Evolutionary conservation across 2,888 invertebrate genomes (phyloP).

Genomic region (Acrobeloides nanus): DNA sequence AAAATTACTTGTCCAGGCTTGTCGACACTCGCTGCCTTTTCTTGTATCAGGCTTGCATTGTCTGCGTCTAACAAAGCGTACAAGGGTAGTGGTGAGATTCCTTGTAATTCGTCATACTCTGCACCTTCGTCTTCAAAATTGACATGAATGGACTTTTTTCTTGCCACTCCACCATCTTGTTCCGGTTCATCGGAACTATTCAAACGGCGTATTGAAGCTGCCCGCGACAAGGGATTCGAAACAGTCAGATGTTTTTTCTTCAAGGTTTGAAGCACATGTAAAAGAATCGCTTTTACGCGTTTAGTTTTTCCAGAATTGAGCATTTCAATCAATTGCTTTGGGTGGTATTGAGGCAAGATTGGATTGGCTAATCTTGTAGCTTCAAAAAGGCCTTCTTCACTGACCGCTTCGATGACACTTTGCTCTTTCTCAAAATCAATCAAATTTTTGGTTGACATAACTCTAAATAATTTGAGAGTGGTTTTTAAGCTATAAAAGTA

Average conservation of each 20-base stretch:
- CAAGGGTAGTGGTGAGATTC: slow-evolving; percentile 92
- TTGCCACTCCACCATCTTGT: slow-evolving; percentile 1
- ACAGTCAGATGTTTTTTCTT: slow-evolving; percentile 21
- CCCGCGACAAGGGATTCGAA: slow-evolving; percentile 30
- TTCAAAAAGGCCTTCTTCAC: slow-evolving; percentile 70
- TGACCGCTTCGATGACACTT: slow-evolving; percentile 25
- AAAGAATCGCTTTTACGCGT: slow-evolving; percentile 94
- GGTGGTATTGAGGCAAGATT: slow-evolving; percentile 95
- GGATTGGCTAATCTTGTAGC: slow-evolving; percentile 93
- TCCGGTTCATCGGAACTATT: slow-evolving; percentile 1
- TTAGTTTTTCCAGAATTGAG: slow-evolving; percentile 93
- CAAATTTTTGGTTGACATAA: no score
- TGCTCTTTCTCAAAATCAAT: no score
- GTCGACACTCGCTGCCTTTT: slow-evolving; percentile 21
- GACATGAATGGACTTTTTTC: slow-evolving; percentile 8
- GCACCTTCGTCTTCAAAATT: slow-evolving; percentile 25
- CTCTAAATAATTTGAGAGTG: no score
- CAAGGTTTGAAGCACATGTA: slow-evolving; percentile 79
- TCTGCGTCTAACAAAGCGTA: slow-evolving; percentile 93
- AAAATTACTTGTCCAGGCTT: no score
- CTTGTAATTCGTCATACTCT: slow-evolving; percentile 82
- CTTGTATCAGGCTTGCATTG: slow-evolving; percentile 46
- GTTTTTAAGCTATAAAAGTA: no score
- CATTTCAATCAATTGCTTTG: slow-evolving; percentile 94
- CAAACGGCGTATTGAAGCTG: slow-evolving; percentile 22